A percentile compares a stretch with the other conserved stretches of the same genome.
These are phyloP conservation scores for Nycteola revayana DNA, from an alignment of 2,888 invertebrate genomes.

Conservation along the genomic window DNA sequence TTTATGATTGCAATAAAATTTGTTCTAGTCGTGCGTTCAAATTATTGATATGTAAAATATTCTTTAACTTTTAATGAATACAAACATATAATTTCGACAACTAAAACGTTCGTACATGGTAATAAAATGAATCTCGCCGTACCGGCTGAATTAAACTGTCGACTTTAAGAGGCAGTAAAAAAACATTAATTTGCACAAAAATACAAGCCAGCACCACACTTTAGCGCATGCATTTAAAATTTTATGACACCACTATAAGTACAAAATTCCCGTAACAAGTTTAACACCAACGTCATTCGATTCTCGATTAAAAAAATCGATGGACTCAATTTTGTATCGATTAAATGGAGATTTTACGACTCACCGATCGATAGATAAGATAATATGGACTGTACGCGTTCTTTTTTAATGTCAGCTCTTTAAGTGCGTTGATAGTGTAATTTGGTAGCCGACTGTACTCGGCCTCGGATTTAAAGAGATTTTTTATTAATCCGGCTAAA, in stretches of 20 bases:
- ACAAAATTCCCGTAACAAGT: slow-evolving; percentile 35
- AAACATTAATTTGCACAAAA: slow-evolving; percentile 25
- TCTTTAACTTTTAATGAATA: no score
- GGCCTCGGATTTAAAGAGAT: slow-evolving; percentile 17
- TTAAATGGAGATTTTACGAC: slow-evolving; percentile 7
- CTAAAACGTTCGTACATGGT: no score
- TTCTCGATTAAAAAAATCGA: slow-evolving; percentile 23
- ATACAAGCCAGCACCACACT: slow-evolving; percentile 22
- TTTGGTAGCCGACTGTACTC: slow-evolving; percentile 31
- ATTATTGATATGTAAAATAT: no score
- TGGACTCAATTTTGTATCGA: slow-evolving; percentile 28
- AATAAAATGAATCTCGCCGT: no score
- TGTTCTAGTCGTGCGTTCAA: no score
- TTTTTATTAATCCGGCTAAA: slow-evolving; percentile 27
- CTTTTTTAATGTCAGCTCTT: slow-evolving; percentile 22
- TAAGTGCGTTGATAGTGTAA: slow-evolving; percentile 31
- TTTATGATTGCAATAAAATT: no score
- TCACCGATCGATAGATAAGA: slow-evolving; percentile 33
- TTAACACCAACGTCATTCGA: slow-evolving; percentile 24
- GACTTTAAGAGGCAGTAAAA: slow-evolving; percentile 12
- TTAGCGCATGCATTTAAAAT: slow-evolving; percentile 28
- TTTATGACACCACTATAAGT: slow-evolving; percentile 34
- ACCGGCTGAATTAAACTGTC: slow-evolving; percentile 29
- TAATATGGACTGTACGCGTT: slow-evolving; percentile 18
- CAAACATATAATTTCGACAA: no score